Evolutionary conservation across 2,888 invertebrate species (phyloP).

Genomic region (Sesia bembeciformis): DNA sequence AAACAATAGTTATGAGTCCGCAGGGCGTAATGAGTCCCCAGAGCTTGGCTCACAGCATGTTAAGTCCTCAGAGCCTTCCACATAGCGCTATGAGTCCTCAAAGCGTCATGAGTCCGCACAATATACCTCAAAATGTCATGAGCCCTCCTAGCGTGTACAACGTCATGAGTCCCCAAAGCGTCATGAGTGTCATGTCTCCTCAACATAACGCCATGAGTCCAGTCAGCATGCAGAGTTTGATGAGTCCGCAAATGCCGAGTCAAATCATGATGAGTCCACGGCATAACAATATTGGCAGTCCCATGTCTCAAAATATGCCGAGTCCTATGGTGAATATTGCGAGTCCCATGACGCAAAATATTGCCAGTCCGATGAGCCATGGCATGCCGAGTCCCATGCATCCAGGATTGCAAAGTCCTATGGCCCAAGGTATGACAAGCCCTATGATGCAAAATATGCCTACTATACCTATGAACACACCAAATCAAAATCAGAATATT

Average conservation of each 20-base stretch:
- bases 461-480: slow-evolving; percentile 50
- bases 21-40: slow-evolving; percentile 59
- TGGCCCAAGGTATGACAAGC: slow-evolving; percentile 55
- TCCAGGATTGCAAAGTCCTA: slow-evolving; percentile 55
- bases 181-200: slow-evolving; percentile 68
- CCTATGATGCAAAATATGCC: slow-evolving; percentile 61
- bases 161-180: slow-evolving; percentile 66
- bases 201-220: slow-evolving; percentile 67
- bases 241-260: slow-evolving; percentile 64
- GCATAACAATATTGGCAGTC: slow-evolving; percentile 45
- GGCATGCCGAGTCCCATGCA: slow-evolving; percentile 65
- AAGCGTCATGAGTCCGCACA: slow-evolving; percentile 58
- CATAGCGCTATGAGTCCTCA: slow-evolving; percentile 66
- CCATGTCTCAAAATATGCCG: slow-evolving; percentile 47
- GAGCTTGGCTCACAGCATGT: slow-evolving; percentile 53
- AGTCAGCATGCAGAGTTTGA: slow-evolving; percentile 58
- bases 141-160: slow-evolving; percentile 60
- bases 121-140: slow-evolving; percentile 52
- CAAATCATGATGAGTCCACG: slow-evolving; percentile 66
- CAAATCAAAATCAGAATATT: slow-evolving; percentile 36
- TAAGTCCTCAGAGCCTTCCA: slow-evolving; percentile 62
- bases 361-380: slow-evolving; percentile 56
- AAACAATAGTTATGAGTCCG: slow-evolving; percentile 51
- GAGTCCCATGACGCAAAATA: slow-evolving; percentile 42
- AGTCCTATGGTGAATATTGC: slow-evolving; percentile 53